Percentiles rank a stretch among this genome's conserved stretches.
Evolutionary conservation across 2,113 vertebrate species (phyloP).

Genomic region (Parotia lawesii): DNA sequence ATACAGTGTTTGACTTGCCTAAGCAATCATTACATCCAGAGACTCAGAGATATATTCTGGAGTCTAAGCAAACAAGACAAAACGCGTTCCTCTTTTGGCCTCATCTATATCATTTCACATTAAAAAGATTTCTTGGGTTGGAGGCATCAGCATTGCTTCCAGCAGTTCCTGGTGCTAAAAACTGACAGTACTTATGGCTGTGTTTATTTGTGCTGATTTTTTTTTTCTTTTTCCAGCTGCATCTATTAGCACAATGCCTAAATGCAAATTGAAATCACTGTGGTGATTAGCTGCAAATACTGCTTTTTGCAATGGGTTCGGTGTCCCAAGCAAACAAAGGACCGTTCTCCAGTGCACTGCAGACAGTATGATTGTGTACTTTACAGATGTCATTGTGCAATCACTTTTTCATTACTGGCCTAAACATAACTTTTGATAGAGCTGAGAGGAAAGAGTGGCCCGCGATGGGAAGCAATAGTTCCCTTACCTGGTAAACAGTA

Average conservation of each 20-base stretch:
- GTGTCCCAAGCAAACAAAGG: conserved; percentile 28
- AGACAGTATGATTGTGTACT: background rate
- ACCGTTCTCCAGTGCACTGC: background rate
- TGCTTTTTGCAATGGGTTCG: conserved; percentile 35
- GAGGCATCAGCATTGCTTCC: background rate
- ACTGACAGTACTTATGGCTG: conserved; percentile 36
- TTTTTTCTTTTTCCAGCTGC: conserved; percentile 53
- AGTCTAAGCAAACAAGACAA: conserved; percentile 36
- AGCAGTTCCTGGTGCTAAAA: conserved; percentile 19
- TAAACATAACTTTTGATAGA: background rate
- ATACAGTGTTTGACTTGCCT: conserved; percentile 30
- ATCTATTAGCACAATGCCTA: conserved; percentile 51
- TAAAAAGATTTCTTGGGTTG: background rate
- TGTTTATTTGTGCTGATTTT: conserved; percentile 44
- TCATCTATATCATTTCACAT: background rate
- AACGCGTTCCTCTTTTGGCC: background rate
- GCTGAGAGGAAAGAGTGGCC: background rate
- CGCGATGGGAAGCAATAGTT: background rate
- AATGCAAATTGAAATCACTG: conserved; percentile 59
- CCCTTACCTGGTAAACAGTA: background rate
- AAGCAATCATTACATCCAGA: conserved; percentile 28
- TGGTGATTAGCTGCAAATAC: conserved; percentile 57
- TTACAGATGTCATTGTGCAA: conserved; percentile 3
- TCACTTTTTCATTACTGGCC: background rate
- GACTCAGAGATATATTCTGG: background rate